These are phyloP conservation scores for Bombus vancouverensis DNA, from an alignment of 1,140 invertebrate genomes.

Conservation along the genomic window DNA sequence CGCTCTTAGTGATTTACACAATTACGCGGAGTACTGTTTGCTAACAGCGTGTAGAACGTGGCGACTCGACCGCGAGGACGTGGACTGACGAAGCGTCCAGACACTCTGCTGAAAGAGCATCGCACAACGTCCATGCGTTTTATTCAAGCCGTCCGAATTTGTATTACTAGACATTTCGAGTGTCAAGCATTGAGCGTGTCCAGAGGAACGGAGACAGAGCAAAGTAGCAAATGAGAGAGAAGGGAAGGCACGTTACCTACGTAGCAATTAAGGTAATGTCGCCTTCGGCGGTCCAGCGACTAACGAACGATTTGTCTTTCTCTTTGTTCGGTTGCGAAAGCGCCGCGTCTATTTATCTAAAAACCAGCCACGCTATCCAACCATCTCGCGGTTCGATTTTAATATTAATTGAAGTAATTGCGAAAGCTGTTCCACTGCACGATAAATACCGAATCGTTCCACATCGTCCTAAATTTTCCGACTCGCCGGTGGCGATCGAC, in stretches of 20 bases:
- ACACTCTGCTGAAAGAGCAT: constrained; percentile 4
- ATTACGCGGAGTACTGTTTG: constrained; percentile 65
- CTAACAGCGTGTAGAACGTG: constrained; percentile 55
- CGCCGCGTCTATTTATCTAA: constrained; percentile 30
- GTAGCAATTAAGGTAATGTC: constrained; percentile 66
- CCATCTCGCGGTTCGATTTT: background rate
- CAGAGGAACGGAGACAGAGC: background rate
- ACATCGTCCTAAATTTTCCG: background rate
- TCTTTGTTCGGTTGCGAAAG: constrained; percentile 41
- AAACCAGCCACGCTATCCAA: background rate
- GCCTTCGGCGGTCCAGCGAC: constrained; percentile 46
- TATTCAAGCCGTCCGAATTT: constrained; percentile 31
- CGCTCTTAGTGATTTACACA: constrained; percentile 56
- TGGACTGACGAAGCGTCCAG: background rate
- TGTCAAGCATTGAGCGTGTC: background rate
- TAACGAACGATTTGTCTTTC: constrained; percentile 38
- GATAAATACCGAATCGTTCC: background rate
- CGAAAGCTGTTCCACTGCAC: background rate
- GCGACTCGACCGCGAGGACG: background rate
- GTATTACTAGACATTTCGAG: constrained; percentile 35
- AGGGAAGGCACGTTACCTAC: background rate
- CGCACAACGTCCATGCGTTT: constrained; percentile 19
- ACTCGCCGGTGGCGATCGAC: background rate
- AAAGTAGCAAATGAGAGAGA: background rate
- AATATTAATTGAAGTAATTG: constrained; percentile 62